A percentile compares a stretch with the other conserved stretches of the same genome.
Conservation (phyloP, 2,888 invertebrate species). For the Trypoxylon attenuatum region DNA sequence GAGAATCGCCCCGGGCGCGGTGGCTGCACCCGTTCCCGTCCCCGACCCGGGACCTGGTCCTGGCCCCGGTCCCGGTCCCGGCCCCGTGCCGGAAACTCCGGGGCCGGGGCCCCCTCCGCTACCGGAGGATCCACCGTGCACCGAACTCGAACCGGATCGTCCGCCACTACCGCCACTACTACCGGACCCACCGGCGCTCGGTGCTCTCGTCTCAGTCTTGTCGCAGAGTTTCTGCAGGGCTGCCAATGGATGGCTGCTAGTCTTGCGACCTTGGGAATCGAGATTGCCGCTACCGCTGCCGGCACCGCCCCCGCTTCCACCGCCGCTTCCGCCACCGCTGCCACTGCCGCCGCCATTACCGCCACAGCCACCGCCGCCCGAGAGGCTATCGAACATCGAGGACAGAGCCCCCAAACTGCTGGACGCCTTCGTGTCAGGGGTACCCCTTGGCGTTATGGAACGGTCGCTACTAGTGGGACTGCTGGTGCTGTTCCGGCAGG, state of each 20-base stretch:
- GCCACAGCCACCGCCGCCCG: constrained; percentile 76
- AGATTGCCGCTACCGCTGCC: constrained; percentile 64
- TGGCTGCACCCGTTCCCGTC: constrained; percentile 73
- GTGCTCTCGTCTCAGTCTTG: constrained; percentile 89
- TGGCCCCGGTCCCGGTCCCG: constrained; percentile 47
- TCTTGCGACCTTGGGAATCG: constrained; percentile 80
- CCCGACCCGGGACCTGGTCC: too few species aligned
- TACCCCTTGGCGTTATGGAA: constrained; percentile 84
- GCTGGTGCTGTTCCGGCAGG: constrained; percentile 78
- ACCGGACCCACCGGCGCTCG: constrained; percentile 53
- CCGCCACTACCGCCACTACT: constrained; percentile 67
- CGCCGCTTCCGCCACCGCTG: constrained; percentile 74
- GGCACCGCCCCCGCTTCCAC: constrained; percentile 72
- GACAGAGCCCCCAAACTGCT: constrained; percentile 87
- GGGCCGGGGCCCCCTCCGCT: constrained; percentile 62
- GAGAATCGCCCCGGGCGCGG: constrained; percentile 87
- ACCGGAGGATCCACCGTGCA: constrained; percentile 72
- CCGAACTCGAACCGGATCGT: constrained; percentile 73
- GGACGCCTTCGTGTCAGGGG: constrained; percentile 77
- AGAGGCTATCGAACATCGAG: constrained; percentile 92
- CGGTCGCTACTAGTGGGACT: constrained; percentile 87
- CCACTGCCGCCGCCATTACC: constrained; percentile 48
- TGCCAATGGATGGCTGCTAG: constrained; percentile 92
- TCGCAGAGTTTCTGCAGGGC: constrained; percentile 97
- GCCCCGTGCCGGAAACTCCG: too few species aligned